A percentile compares a stretch with the other conserved stretches of the same genome.
These are phyloP conservation scores for Microhierax caerulescens DNA, from an alignment of 2,797 vertebrate genomes.

Conservation along the genomic window DNA sequence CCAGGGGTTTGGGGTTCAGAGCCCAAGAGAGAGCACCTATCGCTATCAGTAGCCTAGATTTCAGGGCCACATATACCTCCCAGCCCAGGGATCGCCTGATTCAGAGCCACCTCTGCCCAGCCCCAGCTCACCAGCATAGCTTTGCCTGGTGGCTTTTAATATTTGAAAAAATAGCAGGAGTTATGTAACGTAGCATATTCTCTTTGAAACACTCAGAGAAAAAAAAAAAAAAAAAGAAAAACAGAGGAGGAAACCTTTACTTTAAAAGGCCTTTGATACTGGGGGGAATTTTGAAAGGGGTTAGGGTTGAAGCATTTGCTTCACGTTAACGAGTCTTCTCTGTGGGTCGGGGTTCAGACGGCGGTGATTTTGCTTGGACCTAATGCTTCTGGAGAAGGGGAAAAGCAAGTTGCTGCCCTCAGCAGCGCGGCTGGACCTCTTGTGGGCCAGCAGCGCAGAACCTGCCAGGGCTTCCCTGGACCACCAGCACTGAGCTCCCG, in stretches of 20 bases:
- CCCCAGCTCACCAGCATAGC: background rate
- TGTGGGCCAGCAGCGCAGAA: rapidly evolving
- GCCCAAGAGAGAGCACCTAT: background rate
- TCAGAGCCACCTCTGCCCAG: background rate
- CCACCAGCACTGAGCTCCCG: background rate
- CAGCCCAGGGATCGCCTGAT: background rate
- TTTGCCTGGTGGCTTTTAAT: background rate
- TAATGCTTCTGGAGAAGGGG: background rate
- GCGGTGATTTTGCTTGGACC: background rate
- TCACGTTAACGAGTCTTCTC: background rate
- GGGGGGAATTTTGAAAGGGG: background rate
- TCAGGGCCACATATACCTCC: background rate
- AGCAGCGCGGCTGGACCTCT: background rate
- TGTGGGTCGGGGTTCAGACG: background rate
- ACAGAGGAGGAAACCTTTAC: background rate
- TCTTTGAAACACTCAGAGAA: background rate
- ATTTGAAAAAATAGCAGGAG: background rate
- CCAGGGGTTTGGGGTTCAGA: background rate
- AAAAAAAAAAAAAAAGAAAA: rapidly evolving
- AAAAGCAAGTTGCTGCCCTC: background rate
- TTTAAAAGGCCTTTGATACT: background rate
- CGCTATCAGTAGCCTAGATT: background rate
- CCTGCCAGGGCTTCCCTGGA: background rate
- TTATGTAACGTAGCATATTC: background rate
- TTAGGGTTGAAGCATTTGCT: background rate